phyloP scores from a whole-genome alignment of 2,113 vertebrate genomes.

The Lates calcarifer region DNA sequence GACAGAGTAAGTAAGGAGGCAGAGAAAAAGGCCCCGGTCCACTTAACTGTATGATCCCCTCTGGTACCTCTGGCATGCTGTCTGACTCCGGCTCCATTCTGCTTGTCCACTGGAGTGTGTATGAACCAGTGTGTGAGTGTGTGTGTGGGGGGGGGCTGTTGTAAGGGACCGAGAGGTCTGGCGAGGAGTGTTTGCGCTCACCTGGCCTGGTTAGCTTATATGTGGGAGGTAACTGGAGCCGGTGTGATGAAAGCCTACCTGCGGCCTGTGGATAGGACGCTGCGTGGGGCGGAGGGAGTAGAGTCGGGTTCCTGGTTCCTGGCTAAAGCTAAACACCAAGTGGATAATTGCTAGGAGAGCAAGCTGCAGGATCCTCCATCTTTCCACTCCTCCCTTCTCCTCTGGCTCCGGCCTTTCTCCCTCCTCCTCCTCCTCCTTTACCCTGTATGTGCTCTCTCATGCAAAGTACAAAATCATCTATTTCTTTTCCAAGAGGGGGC shows the following conservation, averaged over 20 bases:
- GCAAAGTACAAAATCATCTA: no score
- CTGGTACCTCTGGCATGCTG: slow-evolving; percentile 78
- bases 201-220: slow-evolving; percentile 84
- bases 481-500: background rate
- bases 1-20: slow-evolving; percentile 54
- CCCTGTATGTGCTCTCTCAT: no score
- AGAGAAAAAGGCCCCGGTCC: slow-evolving; percentile 57
- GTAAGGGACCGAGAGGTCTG: slow-evolving; percentile 47
- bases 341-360: slow-evolving; percentile 72
- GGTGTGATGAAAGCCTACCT: slow-evolving; percentile 82
- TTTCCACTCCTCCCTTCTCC: slow-evolving; percentile 13
- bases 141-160: slow-evolving; percentile 29
- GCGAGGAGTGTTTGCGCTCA: slow-evolving; percentile 62
- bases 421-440: background rate
- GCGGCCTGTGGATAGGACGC: slow-evolving; percentile 69
- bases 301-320: slow-evolving; percentile 83
- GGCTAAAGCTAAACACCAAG: slow-evolving; percentile 74
- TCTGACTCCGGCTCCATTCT: slow-evolving; percentile 85
- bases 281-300: slow-evolving; percentile 25
- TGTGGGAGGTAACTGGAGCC: slow-evolving; percentile 84
- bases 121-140: slow-evolving; percentile 30
- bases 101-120: slow-evolving; percentile 67
- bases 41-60: slow-evolving; percentile 87
- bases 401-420: background rate
- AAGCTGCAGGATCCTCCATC: slow-evolving; percentile 17